phyloP scores from a whole-genome alignment of 2,888 invertebrate species.

The Acanthosepion lycidas region DNA sequence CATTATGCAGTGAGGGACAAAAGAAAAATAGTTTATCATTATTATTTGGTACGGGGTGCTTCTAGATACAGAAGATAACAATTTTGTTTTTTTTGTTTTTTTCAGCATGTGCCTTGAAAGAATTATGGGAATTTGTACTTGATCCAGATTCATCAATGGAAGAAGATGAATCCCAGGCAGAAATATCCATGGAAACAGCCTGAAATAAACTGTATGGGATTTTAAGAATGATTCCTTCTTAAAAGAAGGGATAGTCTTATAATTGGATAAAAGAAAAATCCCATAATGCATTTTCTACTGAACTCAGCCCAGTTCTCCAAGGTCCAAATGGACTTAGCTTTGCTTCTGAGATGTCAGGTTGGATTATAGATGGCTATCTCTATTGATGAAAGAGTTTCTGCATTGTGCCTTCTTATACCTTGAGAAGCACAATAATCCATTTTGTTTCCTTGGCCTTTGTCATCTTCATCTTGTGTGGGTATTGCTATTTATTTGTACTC shows the following conservation, averaged over 20 bases:
- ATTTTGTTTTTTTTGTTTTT: conserved; percentile 51
- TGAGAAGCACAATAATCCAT: background rate
- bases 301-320: background rate
- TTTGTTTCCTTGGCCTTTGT: background rate
- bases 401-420: background rate
- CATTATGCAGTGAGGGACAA: too few relatives aligned
- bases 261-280: background rate
- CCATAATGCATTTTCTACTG: background rate
- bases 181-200: background rate
- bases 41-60: too few relatives aligned
- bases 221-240: background rate
- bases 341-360: background rate
- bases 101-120: conserved; percentile 59
- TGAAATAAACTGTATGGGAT: background rate
- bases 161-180: conserved; percentile 23
- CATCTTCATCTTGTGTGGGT: background rate
- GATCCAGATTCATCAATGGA: conserved; percentile 54
- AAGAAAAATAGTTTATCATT: too few relatives aligned
- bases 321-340: background rate
- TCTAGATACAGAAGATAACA: too few relatives aligned
- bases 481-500: too few relatives aligned
- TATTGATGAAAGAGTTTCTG: background rate
- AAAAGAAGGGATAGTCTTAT: background rate
- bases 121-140: conserved; percentile 59
- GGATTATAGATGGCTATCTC: background rate